Conservation (phyloP, 2,113 vertebrate species). For the Cyprinodon variegatus region DNA sequence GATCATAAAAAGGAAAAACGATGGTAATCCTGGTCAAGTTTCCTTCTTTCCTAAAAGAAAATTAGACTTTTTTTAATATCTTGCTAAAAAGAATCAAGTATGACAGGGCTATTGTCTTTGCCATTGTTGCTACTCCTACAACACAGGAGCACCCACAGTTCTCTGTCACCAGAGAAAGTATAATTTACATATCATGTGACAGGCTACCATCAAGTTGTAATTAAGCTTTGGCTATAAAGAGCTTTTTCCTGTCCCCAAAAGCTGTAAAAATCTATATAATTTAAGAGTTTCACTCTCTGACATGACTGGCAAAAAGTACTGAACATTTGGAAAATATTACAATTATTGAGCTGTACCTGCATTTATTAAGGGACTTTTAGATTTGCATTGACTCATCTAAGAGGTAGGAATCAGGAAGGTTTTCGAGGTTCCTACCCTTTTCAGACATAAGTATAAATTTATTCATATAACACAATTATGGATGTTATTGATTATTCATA, state of each 20-base stretch:
- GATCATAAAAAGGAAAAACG: slow-evolving; percentile 4
- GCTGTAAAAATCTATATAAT: too few species aligned
- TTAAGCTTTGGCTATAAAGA: slow-evolving; percentile 23
- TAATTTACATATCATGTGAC: slow-evolving; percentile 43
- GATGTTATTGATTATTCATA: too few species aligned
- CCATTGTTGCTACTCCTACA: slow-evolving; percentile 40
- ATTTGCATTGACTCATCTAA: too few species aligned
- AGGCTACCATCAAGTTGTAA: slow-evolving; percentile 39
- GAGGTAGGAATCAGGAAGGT: too few species aligned
- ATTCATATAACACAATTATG: too few species aligned
- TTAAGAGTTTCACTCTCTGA: too few species aligned
- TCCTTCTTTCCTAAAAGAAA: slow-evolving; percentile 8
- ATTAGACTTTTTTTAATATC: slow-evolving; percentile 17
- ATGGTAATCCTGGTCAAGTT: not conserved
- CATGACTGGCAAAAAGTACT: too few species aligned
- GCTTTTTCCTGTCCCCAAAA: slow-evolving; percentile 10
- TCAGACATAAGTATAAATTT: too few species aligned
- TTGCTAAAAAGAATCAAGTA: slow-evolving; percentile 6
- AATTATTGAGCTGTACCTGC: too few species aligned
- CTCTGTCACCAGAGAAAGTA: slow-evolving; percentile 19
- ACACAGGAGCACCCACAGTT: slow-evolving; percentile 31
- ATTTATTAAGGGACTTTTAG: too few species aligned
- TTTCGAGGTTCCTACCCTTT: too few species aligned
- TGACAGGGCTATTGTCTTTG: slow-evolving; percentile 22
- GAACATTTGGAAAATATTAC: too few species aligned